Percentiles rank a stretch among this genome's conserved stretches.
These are phyloP conservation scores for Pteropus alecto DNA, from an alignment of 2,113 vertebrate genomes.

Conservation along the genomic window DNA sequence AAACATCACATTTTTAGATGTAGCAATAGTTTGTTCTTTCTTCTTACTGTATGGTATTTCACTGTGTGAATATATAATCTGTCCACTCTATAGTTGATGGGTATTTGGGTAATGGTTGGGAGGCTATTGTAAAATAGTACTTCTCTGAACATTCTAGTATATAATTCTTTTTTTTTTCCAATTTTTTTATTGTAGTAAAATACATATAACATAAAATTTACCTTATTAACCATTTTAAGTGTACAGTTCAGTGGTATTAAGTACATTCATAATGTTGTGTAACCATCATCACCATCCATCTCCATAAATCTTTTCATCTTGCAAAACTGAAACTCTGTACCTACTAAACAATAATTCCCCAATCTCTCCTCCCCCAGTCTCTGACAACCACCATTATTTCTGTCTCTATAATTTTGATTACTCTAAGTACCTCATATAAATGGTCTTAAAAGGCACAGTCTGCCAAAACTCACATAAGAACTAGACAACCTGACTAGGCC, in stretches of 20 bases:
- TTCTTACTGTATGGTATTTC: background rate
- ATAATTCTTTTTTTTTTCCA: background rate
- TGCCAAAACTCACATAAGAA: background rate
- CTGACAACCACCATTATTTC: background rate
- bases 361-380: background rate
- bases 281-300: background rate
- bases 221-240: background rate
- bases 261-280: background rate
- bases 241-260: background rate
- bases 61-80: background rate
- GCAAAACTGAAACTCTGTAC: background rate
- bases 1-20: background rate
- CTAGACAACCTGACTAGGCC: background rate
- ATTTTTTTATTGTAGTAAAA: background rate
- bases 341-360: background rate
- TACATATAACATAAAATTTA: background rate
- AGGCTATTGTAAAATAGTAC: background rate
- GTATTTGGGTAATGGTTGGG: background rate
- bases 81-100: background rate
- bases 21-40: background rate
- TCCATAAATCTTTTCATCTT: background rate
- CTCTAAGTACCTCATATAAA: background rate
- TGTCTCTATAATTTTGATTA: background rate
- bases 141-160: background rate
- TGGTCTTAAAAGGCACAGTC: background rate